Percentiles rank a stretch among this genome's conserved stretches.
Evolutionary conservation across 2,113 vertebrate genomes (phyloP).

Genomic region (Sialia sialis): DNA sequence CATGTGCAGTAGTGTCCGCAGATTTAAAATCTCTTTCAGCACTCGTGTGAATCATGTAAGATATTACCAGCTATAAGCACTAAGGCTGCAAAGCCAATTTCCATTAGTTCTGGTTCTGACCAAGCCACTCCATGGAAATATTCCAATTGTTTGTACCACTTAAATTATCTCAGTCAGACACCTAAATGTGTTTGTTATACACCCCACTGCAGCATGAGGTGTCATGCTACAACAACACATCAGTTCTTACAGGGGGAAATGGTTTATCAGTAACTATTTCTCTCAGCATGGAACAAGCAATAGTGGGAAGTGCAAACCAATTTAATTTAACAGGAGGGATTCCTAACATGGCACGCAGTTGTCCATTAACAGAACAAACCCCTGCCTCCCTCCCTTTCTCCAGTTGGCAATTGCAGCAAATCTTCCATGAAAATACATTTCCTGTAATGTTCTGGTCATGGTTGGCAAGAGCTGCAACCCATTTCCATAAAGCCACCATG

Average conservation of each 20-base stretch:
- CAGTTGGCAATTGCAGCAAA: slow-evolving; percentile 89
- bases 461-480: slow-evolving; percentile 67
- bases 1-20: not conserved
- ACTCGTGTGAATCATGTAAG: not conserved
- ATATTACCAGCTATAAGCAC: not conserved
- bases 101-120: not conserved
- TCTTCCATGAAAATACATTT: slow-evolving; percentile 95
- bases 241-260: not conserved
- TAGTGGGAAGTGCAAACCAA: slow-evolving; percentile 46
- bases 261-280: not conserved
- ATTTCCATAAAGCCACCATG: slow-evolving; percentile 83
- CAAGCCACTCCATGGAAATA: not conserved
- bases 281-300: slow-evolving; percentile 36
- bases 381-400: slow-evolving; percentile 60
- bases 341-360: slow-evolving; percentile 75
- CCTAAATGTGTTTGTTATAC: not conserved
- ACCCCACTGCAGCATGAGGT: not conserved
- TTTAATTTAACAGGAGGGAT: slow-evolving; percentile 68
- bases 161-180: not conserved
- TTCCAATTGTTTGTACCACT: not conserved
- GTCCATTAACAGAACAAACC: slow-evolving; percentile 84
- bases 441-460: slow-evolving; percentile 88
- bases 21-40: not conserved
- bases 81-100: not conserved
- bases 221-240: not conserved